These are phyloP conservation scores for Oriolus oriolus DNA, from an alignment of 2,113 vertebrate species.

Conservation along the genomic window DNA sequence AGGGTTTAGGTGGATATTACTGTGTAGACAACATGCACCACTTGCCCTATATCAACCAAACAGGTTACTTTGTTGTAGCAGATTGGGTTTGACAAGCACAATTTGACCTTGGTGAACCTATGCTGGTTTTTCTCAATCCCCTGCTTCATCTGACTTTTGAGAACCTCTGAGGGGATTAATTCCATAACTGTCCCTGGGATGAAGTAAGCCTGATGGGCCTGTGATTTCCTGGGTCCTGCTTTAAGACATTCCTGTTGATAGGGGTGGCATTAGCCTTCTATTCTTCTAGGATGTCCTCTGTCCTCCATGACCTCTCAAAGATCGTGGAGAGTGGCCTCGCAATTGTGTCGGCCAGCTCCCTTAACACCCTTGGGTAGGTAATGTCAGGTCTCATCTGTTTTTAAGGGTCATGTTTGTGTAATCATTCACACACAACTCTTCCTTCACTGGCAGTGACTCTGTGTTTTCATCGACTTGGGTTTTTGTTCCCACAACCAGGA, in stretches of 20 bases:
- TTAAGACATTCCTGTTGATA: not conserved
- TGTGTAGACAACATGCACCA: too few species aligned
- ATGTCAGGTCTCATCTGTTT: not conserved
- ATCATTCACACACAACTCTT: not conserved
- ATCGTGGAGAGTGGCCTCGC: not conserved
- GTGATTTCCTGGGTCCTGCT: not conserved
- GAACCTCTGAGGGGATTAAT: not conserved
- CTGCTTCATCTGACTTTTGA: not conserved
- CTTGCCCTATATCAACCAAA: not conserved
- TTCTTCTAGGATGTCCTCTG: not conserved
- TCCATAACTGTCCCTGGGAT: not conserved
- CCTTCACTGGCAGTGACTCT: not conserved
- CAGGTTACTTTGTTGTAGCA: not conserved
- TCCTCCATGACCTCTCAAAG: not conserved
- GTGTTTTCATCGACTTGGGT: not conserved
- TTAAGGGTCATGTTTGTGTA: not conserved
- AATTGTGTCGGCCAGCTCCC: not conserved
- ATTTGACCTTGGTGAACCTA: not conserved
- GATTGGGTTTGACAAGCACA: rapidly evolving
- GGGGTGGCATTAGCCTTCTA: not conserved
- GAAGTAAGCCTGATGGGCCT: not conserved
- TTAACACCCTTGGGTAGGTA: not conserved
- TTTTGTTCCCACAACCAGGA: not conserved
- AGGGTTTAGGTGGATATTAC: not conserved
- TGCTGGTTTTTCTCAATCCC: not conserved